Conservation (phyloP, 2,113 vertebrate species). For the human (Homo sapiens) region DNA sequence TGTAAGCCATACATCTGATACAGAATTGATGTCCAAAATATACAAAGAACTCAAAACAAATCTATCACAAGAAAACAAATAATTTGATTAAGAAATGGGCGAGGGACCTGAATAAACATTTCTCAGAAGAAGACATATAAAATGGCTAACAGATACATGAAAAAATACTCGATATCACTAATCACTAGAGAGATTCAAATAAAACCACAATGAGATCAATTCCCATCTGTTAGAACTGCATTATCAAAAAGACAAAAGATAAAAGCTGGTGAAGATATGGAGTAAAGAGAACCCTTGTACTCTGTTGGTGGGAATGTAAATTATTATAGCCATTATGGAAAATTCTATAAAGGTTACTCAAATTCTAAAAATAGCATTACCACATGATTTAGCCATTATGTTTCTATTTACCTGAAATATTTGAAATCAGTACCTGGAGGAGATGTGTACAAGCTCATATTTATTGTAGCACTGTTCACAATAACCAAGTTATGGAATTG, state of each 20-base stretch:
- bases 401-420: neutral
- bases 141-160: neutral
- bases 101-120: neutral
- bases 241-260: neutral
- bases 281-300: neutral
- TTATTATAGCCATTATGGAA: neutral
- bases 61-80: neutral
- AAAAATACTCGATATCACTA: neutral
- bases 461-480: neutral
- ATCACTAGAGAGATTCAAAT: neutral
- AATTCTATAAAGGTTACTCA: neutral
- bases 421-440: neutral
- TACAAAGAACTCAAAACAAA: neutral
- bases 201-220: neutral
- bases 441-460: neutral
- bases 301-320: neutral
- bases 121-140: neutral
- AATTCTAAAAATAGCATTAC: neutral
- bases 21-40: neutral
- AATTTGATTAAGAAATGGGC: neutral
- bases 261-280: neutral
- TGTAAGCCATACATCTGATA: neutral
- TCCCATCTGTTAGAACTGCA: neutral
- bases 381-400: neutral
- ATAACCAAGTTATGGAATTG: neutral